Conservation (phyloP, 2,113 vertebrate species). For the Tamias sibiricus region DNA sequence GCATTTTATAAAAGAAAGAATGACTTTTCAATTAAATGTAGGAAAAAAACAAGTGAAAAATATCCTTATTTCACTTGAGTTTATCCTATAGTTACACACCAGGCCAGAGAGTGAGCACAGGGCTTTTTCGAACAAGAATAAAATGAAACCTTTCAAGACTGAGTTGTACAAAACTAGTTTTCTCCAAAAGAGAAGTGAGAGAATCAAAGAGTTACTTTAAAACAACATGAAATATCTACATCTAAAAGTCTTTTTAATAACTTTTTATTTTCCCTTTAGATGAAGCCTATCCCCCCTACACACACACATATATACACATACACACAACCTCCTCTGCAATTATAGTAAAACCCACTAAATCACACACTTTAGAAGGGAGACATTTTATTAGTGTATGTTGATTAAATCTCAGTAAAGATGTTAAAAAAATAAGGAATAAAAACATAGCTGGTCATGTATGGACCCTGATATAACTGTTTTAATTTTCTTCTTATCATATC, state of each 20-base stretch:
- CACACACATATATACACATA: neutral
- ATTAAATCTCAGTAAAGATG: conserved; percentile 13
- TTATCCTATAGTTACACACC: neutral
- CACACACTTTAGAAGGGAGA: neutral
- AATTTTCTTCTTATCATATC: neutral
- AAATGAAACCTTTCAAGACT: conserved; percentile 9
- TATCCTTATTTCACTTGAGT: neutral
- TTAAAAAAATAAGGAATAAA: neutral
- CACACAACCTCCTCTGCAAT: neutral
- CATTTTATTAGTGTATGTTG: neutral
- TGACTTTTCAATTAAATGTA: conserved; percentile 17
- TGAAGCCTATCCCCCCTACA: neutral
- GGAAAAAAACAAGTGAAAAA: neutral
- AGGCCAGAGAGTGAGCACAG: neutral
- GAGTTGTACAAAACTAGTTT: neutral
- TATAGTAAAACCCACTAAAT: neutral
- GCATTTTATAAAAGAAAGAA: conserved; percentile 4
- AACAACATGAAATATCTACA: neutral
- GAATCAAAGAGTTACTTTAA: neutral
- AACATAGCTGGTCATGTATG: neutral
- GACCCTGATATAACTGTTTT: neutral
- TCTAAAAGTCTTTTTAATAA: neutral
- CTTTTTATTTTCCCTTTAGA: neutral
- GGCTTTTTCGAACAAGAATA: neutral
- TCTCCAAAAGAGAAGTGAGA: neutral